Evolutionary conservation across 1,140 invertebrate species (phyloP).

Genomic region (Drosophila varians): DNA sequence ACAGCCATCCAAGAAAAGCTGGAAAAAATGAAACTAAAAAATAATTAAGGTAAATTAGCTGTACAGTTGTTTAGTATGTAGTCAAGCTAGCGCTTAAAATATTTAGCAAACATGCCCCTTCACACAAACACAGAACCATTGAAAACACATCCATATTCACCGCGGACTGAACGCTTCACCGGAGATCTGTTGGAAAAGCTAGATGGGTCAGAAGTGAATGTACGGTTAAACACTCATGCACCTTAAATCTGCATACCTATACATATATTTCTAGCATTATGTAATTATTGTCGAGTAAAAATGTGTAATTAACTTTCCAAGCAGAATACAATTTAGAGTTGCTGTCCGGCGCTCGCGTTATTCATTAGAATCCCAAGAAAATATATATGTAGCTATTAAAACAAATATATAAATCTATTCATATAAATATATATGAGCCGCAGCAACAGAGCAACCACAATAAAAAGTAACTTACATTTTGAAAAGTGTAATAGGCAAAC

Average conservation of each 20-base stretch:
- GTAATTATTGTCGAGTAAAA: slow-evolving; percentile 72
- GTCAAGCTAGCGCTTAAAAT: slow-evolving; percentile 71
- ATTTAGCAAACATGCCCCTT: slow-evolving; percentile 59
- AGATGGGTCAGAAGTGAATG: slow-evolving; percentile 28
- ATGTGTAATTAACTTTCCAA: slow-evolving; percentile 74
- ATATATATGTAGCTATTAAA: slow-evolving; percentile 6
- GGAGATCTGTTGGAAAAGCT: slow-evolving; percentile 28
- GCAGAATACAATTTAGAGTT: slow-evolving; percentile 66
- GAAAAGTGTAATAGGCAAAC: slow-evolving; percentile 68
- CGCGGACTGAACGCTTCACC: slow-evolving; percentile 57
- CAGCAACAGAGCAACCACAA: slow-evolving; percentile 42
- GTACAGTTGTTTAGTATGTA: slow-evolving; percentile 75
- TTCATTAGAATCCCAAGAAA: slow-evolving; percentile 41
- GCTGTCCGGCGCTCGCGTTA: slow-evolving; percentile 46
- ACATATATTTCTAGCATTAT: slow-evolving; percentile 65
- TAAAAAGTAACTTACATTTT: slow-evolving; percentile 45
- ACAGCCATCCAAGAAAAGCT: slow-evolving; percentile 35
- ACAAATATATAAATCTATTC: slow-evolving; percentile 10
- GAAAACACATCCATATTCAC: slow-evolving; percentile 21
- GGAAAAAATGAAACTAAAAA: slow-evolving; percentile 66
- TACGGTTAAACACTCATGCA: slow-evolving; percentile 18
- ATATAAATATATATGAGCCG: slow-evolving; percentile 20
- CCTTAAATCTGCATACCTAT: slow-evolving; percentile 55
- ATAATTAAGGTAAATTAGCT: slow-evolving; percentile 78
- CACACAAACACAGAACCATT: slow-evolving; percentile 28